phyloP scores from a whole-genome alignment of 2,113 vertebrate species.

The Chloropsis cyanopogon region DNA sequence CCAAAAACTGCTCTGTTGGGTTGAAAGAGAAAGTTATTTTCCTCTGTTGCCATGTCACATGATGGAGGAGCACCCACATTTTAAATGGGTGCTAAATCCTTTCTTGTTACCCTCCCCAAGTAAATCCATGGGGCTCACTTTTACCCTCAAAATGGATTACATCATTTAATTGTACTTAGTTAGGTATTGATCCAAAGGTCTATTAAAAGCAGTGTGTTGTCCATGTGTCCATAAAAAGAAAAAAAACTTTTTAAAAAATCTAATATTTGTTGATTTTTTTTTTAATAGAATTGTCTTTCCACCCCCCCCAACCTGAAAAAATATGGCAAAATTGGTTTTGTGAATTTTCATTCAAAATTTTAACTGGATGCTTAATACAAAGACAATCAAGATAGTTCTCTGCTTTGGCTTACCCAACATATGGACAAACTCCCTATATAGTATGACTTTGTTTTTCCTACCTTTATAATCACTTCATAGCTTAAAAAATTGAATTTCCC shows the following conservation, averaged over 20 bases:
- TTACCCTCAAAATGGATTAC: neutral
- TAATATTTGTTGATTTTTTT: neutral
- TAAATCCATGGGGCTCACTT: neutral
- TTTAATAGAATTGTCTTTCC: neutral
- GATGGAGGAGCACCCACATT: neutral
- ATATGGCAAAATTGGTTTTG: neutral
- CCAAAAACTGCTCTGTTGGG: neutral
- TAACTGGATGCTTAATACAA: neutral
- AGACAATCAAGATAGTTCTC: neutral
- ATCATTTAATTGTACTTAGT: neutral
- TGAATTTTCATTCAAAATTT: neutral
- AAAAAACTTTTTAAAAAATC: neutral
- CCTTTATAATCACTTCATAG: neutral
- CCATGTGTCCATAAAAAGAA: neutral
- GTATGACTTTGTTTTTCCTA: neutral
- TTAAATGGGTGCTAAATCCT: neutral
- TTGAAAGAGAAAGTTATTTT: neutral
- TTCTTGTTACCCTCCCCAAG: neutral
- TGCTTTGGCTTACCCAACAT: neutral
- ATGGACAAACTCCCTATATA: neutral
- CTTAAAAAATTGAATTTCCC: neutral
- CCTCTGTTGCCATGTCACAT: neutral
- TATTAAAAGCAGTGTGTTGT: neutral
- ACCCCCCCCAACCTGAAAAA: neutral
- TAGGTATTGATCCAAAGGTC: neutral